Base-by-base conservation (phyloP, 2,888 invertebrate genomes). In the Eupithecia dodoneata region DNA sequence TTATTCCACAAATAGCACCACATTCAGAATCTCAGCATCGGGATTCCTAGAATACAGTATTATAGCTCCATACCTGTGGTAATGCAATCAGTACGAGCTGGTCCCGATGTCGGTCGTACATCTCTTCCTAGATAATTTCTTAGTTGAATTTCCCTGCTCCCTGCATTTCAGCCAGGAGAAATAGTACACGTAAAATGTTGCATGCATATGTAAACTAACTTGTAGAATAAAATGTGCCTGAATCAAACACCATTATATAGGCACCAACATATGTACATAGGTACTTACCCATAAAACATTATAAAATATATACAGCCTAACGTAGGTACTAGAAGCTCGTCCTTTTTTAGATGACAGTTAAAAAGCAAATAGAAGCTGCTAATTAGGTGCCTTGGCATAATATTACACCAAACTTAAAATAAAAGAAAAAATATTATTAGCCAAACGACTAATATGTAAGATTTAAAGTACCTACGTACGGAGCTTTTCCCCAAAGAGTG, bases 91-190 rank as follows among this genome's bases (percentile, higher is more conserved):
- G 78, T 55, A 66, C n/a, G 70, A 12, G 9, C n/a, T 59, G 49
- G 47, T 71, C 7, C 67, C 59, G 72, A 70, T 63, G 73, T 67
- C 55, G 70, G 59, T 59, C 71, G 49, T 67, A 65, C 49, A 70
- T 65, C 45, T 45, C 47, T 59, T 59, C 63, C 76, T 73, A 77
- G 67, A 76, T 77, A 76, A 81, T 78, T 63, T 77, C 79, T 75
- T 67, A 79, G 81, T 77, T 76, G 82, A 79, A 81, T 81, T 81
- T 79, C 76, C 73, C 71, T 79, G 71, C 42, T 45, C 5, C 30
- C 66, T 63, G 63, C 15, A 69, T 45, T 69, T 44, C 67, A 44
- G 66, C 10, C 9, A 67, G 42, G 15, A 67, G n/a, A 9, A n/a
- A 45, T 66, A 15, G 42, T 42, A 42, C 67, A 45, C 18, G 18